A percentile compares a stretch with the other conserved stretches of the same genome.
phyloP scores from a whole-genome alignment of 1,140 invertebrate genomes.

The Macrostomum lignano region DNA sequence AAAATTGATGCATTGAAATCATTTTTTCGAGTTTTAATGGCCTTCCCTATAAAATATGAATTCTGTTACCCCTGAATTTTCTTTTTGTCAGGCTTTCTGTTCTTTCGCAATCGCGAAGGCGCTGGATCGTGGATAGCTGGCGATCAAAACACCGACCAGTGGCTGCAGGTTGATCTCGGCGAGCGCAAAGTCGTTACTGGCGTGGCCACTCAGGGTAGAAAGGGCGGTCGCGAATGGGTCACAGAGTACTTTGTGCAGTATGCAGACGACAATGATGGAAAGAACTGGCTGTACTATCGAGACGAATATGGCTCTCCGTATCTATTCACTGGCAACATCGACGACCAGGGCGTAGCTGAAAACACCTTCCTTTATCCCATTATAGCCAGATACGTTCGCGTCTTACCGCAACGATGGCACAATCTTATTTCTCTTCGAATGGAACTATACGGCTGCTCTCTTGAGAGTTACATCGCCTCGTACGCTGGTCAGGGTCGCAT shows the following conservation, averaged over 20 bases:
- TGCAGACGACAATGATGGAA: slow-evolving; percentile 53
- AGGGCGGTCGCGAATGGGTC: slow-evolving; percentile 56
- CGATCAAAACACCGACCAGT: slow-evolving; percentile 62
- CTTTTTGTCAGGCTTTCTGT: slow-evolving; percentile 8
- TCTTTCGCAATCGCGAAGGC: slow-evolving; percentile 31
- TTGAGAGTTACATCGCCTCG: too few relatives aligned
- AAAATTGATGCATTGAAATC: background rate
- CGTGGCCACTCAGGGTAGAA: slow-evolving; percentile 51
- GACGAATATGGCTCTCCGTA: slow-evolving; percentile 39
- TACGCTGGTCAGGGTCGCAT: too few relatives aligned
- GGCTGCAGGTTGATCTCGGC: slow-evolving; percentile 47
- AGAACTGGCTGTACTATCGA: slow-evolving; percentile 41
- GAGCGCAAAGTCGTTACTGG: slow-evolving; percentile 41
- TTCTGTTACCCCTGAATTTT: too few relatives aligned
- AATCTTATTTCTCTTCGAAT: slow-evolving; percentile 70
- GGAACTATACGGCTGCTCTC: slow-evolving; percentile 76
- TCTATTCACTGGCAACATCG: slow-evolving; percentile 69
- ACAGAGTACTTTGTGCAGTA: slow-evolving; percentile 61
- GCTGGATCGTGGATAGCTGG: slow-evolving; percentile 68
- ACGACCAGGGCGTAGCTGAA: slow-evolving; percentile 48
- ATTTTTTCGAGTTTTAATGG: too few relatives aligned
- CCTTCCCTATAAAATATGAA: too few relatives aligned
- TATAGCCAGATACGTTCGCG: slow-evolving; percentile 68
- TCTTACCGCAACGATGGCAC: slow-evolving; percentile 77
- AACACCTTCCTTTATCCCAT: slow-evolving; percentile 78